These are phyloP conservation scores for Caranx ignobilis DNA, from an alignment of 2,113 vertebrate genomes.

Conservation along the genomic window DNA sequence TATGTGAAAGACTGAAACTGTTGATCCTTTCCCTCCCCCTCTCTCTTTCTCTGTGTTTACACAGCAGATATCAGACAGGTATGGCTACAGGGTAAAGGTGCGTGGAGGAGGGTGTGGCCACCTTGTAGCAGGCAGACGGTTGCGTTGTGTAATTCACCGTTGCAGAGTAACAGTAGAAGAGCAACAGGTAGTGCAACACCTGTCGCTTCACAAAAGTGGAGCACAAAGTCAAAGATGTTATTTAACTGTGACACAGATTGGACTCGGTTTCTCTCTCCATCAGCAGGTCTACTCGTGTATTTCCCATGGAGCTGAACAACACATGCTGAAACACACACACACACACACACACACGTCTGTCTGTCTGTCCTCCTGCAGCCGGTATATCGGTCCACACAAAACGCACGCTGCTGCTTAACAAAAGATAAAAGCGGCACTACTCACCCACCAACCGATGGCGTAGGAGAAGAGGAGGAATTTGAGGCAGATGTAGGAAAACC, in stretches of 20 bases:
- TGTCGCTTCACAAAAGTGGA: background rate
- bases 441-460: conserved; percentile 75
- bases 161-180: background rate
- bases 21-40: background rate
- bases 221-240: background rate
- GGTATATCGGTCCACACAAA: background rate
- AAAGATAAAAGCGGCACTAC: background rate
- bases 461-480: conserved; percentile 74
- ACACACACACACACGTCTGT: background rate
- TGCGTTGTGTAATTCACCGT: too few species aligned
- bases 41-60: background rate
- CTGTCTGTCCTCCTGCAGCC: background rate
- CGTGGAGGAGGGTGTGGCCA: conserved; percentile 47
- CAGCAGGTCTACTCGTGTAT: background rate
- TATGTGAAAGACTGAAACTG: background rate
- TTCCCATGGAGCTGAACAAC: background rate
- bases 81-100: conserved; percentile 35
- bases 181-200: conserved; percentile 41
- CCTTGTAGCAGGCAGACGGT: background rate
- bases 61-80: background rate
- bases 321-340: background rate
- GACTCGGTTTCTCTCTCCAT: background rate
- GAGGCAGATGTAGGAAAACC: conserved; percentile 62
- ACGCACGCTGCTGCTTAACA: background rate
- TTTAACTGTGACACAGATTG: background rate